These are phyloP conservation scores for Meganola albula DNA, from an alignment of 2,888 invertebrate genomes.

Conservation along the genomic window DNA sequence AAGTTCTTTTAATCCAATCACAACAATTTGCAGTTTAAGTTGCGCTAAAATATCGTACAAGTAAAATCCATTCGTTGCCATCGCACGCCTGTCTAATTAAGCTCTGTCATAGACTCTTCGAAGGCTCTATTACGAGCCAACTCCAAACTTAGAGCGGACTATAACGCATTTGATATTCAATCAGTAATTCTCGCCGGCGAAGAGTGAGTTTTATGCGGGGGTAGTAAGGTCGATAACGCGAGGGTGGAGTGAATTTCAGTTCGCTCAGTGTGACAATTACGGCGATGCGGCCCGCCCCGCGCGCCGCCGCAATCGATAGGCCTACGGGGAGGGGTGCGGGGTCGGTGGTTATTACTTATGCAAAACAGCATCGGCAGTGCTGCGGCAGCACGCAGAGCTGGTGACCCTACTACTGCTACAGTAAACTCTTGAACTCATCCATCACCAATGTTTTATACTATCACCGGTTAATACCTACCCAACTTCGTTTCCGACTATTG, in stretches of 20 bases:
- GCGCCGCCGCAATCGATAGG: constrained; percentile 83
- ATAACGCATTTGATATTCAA: constrained; percentile 71
- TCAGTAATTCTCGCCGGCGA: constrained; percentile 40
- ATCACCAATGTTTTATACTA: too few species aligned
- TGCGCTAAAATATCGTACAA: constrained; percentile 60
- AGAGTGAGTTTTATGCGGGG: constrained; percentile 56
- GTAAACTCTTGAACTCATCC: constrained; percentile 9
- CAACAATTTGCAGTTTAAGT: constrained; percentile 51
- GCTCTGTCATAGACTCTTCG: constrained; percentile 76
- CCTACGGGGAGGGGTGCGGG: constrained; percentile 78
- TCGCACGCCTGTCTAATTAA: constrained; percentile 75
- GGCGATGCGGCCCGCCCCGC: constrained; percentile 77
- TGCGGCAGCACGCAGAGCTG: constrained; percentile 30
- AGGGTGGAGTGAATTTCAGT: constrained; percentile 59
- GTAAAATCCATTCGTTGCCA: constrained; percentile 74
- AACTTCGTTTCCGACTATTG: too few species aligned
- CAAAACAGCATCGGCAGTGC: constrained; percentile 63
- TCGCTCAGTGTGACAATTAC: constrained; percentile 76
- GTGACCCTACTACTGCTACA: constrained; percentile 26
- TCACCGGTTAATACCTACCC: too few species aligned
- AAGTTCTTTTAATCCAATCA: constrained; percentile 33
- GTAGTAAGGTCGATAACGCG: constrained; percentile 64
- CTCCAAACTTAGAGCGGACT: constrained; percentile 73
- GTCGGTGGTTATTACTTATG: constrained; percentile 68
- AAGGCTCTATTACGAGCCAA: constrained; percentile 75